Evolutionary conservation across 2,113 vertebrate genomes (phyloP), one percentile per base, ranked within the genome.

Genomic region (Ctenodactylus gundi): DNA sequence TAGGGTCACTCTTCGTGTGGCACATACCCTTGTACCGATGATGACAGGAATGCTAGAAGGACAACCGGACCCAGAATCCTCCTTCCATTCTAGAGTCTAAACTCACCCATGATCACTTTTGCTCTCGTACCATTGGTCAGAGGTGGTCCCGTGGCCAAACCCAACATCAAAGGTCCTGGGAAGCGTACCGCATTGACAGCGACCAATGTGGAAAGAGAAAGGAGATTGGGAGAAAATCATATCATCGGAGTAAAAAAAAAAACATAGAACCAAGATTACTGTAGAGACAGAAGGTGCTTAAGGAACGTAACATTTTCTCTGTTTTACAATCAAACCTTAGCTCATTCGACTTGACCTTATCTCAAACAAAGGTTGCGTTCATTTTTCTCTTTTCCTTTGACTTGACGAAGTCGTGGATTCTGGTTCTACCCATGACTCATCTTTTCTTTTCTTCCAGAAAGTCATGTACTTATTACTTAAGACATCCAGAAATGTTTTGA

Each of bases 371-470:
- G 49, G 49, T 23, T 18, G 11, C 21, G 34, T 77, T 44, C 68
- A n/a, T n/a, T n/a, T n/a, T n/a, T 65, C 88, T 62, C 60, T 39
- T 89, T 81, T 6, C 65, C 39, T 80, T 51, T 20, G 64, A 20
- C 93, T 95, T 91, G 58, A 75, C 5, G 8, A 64, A 84, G 65
- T 49, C 17, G 17, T 15, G 76, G 4, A 44, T 83, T 85, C 27
- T 34, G 0, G 0, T 85, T 49, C 60, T 46, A 58, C 18, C 49
- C 41, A 0, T 60, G 85, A 72, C 25, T 96, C 29, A 46, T 64
- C 53, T 94, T 86, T 90, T 36, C 67, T 81, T 86, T 90, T 36
- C 67, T 81, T 94, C 91, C 6, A 83, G 53, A 72, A 36, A 94
- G 36, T 36, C 72, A 23, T 34, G 44, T 53, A 41, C 36, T 88